Evolutionary conservation across 2,113 vertebrate species (phyloP).

Genomic region (Siniperca knerii): DNA sequence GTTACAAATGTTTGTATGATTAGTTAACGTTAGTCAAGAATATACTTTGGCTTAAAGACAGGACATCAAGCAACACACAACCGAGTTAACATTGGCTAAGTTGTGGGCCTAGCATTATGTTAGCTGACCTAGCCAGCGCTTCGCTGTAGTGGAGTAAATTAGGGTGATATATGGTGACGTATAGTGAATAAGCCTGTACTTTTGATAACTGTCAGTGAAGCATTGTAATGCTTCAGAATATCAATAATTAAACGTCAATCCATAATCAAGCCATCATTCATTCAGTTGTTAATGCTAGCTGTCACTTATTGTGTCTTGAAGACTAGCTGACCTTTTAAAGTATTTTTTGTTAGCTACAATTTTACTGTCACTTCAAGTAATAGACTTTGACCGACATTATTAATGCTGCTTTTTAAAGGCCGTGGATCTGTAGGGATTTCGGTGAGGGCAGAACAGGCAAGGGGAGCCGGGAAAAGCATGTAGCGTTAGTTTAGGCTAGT

Average conservation of each 20-base stretch:
- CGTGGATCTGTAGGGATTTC: background rate
- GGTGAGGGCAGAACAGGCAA: background rate
- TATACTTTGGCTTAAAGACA: background rate
- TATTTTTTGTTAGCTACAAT: background rate
- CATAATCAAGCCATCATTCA: background rate
- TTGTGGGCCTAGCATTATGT: conserved; percentile 17
- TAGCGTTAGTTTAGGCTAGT: background rate
- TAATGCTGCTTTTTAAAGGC: background rate
- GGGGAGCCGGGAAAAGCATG: conserved; percentile 1
- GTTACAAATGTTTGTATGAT: accelerated
- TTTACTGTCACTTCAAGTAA: background rate
- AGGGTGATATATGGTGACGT: background rate
- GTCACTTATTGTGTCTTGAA: background rate
- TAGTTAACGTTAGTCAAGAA: accelerated
- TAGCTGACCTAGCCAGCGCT: background rate
- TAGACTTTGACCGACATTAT: background rate
- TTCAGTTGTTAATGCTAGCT: conserved; percentile 2
- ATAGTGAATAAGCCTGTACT: background rate
- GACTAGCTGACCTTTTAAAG: too few species aligned
- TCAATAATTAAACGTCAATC: background rate
- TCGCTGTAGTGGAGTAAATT: background rate
- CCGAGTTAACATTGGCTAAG: conserved; percentile 11
- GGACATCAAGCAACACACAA: background rate
- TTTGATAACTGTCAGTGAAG: background rate
- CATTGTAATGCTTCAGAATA: too few species aligned